Evolutionary conservation across 2,888 invertebrate genomes (phyloP), one percentile per base, ranked within the genome.

Genomic region (Parelbella ahira): DNA sequence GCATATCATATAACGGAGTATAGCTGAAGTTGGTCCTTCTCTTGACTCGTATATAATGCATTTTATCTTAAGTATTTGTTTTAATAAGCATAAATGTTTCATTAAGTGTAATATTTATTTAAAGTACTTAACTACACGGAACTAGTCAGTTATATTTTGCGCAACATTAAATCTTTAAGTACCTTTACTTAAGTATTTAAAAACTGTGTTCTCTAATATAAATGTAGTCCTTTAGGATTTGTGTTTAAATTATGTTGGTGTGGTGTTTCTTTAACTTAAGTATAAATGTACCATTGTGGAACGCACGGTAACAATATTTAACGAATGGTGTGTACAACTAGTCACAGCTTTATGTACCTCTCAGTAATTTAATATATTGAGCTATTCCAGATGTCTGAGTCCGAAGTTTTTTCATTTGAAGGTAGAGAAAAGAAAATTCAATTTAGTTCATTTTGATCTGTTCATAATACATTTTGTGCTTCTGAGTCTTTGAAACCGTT

Each of bases 101-200:
- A 72, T 71, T 83, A 84, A 79, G 69, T 76, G 69, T 78, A 73
- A 68, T 76, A 82, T 84, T 86, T 87, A 84, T 84, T 86, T 74
- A 78, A 87, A 78, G 86, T 88, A 88, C 88, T 88, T 88, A 88
- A 83, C 74, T 83, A 84, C 79, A 84, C 79, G 78, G 75, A 82
- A 87, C 88, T 88, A 88, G 88, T 88, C 88, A 88, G 81, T 82
- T 86, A 82, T 82, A 77, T 78, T 87, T 88, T 88, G 87, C 83
- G 86, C 86, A 86, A 88, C 80, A 77, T 81, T 79, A 82, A 81
- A 75, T 71, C 69, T 73, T 70, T 80, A 82, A 80, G 80, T 78
- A 77, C 63, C 52, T 55, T 60, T 58, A 66, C 62, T 57, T 79
- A 81, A 78, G 81, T 78, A 76, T 81, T 78, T 79, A 75, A 74